Percentiles rank a stretch among this genome's conserved stretches.
Conservation (phyloP, 2,113 vertebrate genomes). For the Sinocyclocheilus rhinocerous region DNA sequence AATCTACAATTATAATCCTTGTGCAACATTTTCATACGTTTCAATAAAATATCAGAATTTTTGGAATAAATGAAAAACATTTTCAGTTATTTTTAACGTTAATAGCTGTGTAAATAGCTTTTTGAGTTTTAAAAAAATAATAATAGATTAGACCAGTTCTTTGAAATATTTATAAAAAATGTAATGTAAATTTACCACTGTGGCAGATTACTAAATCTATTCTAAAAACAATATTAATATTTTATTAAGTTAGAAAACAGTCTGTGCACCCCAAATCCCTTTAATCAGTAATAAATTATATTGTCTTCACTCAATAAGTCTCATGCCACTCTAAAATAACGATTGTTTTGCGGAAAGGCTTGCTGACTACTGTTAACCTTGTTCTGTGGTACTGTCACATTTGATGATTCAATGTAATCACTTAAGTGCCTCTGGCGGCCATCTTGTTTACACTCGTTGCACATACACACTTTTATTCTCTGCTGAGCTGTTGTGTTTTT, state of each 20-base stretch:
- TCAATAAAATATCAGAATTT: neutral
- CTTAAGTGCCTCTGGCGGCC: constrained; percentile 13
- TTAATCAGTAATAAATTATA: neutral
- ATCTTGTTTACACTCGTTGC: constrained; percentile 6
- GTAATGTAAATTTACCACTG: neutral
- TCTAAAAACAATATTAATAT: neutral
- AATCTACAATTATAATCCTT: neutral
- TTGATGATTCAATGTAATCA: neutral
- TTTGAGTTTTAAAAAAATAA: neutral
- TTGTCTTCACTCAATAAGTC: neutral
- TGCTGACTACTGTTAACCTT: constrained; percentile 3
- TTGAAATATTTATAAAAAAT: neutral
- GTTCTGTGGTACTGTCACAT: neutral
- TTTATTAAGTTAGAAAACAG: neutral
- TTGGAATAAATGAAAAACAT: too few relatives aligned
- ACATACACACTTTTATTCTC: neutral
- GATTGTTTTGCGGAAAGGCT: neutral
- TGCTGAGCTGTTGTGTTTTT: neutral
- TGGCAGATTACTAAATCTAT: neutral
- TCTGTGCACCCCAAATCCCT: neutral
- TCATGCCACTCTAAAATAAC: neutral
- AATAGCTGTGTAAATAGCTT: neutral
- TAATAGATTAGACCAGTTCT: neutral
- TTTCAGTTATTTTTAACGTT: too few relatives aligned
- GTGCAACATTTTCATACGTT: neutral